Conservation (phyloP, 2,113 vertebrate species). For the Myocastor coypus region DNA sequence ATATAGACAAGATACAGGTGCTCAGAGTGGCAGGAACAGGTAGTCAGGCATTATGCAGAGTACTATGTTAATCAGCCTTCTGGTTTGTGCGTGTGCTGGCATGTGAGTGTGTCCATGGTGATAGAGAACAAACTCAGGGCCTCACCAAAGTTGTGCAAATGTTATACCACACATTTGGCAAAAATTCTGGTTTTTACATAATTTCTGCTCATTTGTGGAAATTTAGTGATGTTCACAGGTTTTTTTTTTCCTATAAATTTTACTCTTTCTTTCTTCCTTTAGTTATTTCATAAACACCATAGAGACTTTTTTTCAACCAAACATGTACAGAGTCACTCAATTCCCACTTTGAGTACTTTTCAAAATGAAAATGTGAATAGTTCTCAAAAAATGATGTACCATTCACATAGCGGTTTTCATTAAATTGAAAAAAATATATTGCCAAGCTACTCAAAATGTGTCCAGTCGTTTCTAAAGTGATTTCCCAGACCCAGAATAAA, state of each 20-base stretch:
- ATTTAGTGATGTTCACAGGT: conserved; percentile 1
- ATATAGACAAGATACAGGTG: conserved; percentile 1
- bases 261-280: background rate
- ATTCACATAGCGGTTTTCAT: background rate
- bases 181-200: background rate
- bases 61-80: conserved; percentile 1
- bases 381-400: background rate
- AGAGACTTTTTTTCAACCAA: background rate
- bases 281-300: background rate
- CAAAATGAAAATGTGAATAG: conserved; percentile 49
- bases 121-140: background rate
- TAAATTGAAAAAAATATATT: background rate
- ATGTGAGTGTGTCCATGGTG: background rate
- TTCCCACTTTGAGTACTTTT: conserved; percentile 3
- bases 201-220: background rate
- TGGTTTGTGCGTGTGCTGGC: too few species aligned
- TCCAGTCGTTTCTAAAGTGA: conserved; percentile 33
- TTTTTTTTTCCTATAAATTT: background rate
- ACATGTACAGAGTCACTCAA: conserved; percentile 17
- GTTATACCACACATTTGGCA: background rate
- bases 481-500: background rate
- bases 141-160: too few species aligned
- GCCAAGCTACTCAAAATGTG: conserved; percentile 2
- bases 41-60: background rate
- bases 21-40: background rate